Evolutionary conservation across 30 jellyfish, hydroid and myxozoan genomes (phyloP).

Genomic region (Haliclystus octoradiatus): DNA sequence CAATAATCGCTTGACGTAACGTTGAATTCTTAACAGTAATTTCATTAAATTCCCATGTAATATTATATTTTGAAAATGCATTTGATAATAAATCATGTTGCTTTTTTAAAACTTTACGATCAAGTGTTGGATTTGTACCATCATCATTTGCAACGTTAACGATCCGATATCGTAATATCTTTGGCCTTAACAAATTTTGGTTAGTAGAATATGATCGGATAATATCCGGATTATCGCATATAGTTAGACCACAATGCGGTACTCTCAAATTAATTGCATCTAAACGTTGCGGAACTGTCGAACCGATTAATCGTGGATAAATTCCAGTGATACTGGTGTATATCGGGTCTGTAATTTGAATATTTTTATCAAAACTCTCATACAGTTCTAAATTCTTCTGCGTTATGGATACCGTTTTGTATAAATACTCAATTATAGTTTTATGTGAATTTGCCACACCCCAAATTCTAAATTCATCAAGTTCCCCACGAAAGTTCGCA

Average conservation of each 20-base stretch:
- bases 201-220: constrained; percentile 39
- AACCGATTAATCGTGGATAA: constrained; percentile 24
- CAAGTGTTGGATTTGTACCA: constrained; percentile 41
- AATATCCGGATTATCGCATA: constrained; percentile 82
- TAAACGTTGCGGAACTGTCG: constrained; percentile 23
- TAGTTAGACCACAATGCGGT: constrained; percentile 73
- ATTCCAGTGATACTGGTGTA: constrained; percentile 28
- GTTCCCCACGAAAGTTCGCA: constrained; percentile 46
- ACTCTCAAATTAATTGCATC: constrained; percentile 33
- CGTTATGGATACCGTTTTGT: not conserved
- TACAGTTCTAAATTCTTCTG: constrained; percentile 14
- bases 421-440: constrained; percentile 18
- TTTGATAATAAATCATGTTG: constrained; percentile 35
- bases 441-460: constrained; percentile 53
- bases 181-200: constrained; percentile 15
- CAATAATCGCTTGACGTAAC: constrained; percentile 16
- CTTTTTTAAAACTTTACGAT: constrained; percentile 19
- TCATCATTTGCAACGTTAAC: constrained; percentile 52
- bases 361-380: constrained; percentile 40
- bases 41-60: constrained; percentile 37
- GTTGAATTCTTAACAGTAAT: constrained; percentile 26
- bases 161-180: constrained; percentile 42
- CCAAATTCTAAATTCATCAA: constrained; percentile 61
- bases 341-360: constrained; percentile 6
- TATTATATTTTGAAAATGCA: constrained; percentile 46